Base-by-base conservation (phyloP, 2,888 invertebrate genomes). In the Mamestra brassicae region DNA sequence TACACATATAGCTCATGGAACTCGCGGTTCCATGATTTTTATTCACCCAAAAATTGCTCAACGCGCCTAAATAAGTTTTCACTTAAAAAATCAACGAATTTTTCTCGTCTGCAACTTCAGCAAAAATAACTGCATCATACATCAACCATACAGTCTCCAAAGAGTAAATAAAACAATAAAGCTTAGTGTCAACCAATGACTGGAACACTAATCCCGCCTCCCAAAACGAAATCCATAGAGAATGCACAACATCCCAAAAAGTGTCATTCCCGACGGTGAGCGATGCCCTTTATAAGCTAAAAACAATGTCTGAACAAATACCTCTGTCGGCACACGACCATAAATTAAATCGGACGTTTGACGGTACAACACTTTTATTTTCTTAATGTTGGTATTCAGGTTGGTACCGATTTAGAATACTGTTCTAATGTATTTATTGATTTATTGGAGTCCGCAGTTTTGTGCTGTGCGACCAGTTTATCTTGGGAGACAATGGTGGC, bases 291-390 rank as follows among this genome's bases (percentile, higher is more conserved):
- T 85, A 85, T 83, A 81, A 68, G 68, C 78, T 66, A 86, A 86
- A 87, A 83, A 86, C 88, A 83, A 86, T 86, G 71, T 78, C 84
- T 75, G 71, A 34, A 67, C 60, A 74, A 78, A 87, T 87, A 76
- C 76, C 76, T 42, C 74, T 71, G 81, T 74, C 78, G 69, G 34
- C 67, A 57, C 60, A 55, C 57, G 15, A 55, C 45, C 65, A 88
- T 86, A 86, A 80, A 88, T 86, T 80, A 88, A 74, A 64, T 45
- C 26, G 26, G 71, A 73, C 66, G 54, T 74, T 80, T 68, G 71
- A 83, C 81, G 54, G 61, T 50, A 62, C 61, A 62, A 42, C 71
- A 67, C 66, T 85, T 76, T 80, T 81, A 82, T 87, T 86, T 88
- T 78, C 73, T 66, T 17, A 26, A 58, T 58, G 60, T 66, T 63